A percentile compares a stretch with the other conserved stretches of the same genome.
Conservation (phyloP, 2,797 vertebrate genomes). For the Semotilus atromaculatus region DNA sequence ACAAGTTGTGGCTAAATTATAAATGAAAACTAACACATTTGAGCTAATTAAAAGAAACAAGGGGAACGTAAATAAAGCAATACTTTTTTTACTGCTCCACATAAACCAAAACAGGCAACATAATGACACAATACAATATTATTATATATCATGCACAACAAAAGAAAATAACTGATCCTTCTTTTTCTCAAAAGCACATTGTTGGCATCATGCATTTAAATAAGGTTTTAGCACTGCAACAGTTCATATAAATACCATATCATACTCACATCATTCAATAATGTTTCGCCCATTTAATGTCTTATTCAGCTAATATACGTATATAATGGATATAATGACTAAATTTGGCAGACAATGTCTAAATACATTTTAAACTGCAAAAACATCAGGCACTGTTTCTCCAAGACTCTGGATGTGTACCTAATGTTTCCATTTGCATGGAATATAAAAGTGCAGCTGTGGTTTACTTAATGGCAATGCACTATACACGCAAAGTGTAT, state of each 20-base stretch:
- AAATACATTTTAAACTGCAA: constrained; percentile 8
- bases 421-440: neutral
- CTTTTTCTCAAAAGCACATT: neutral
- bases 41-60: neutral
- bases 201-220: constrained; percentile 13
- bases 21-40: neutral
- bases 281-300: neutral
- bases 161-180: neutral
- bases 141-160: constrained; percentile 31
- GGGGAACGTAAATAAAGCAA: neutral
- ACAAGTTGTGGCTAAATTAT: neutral
- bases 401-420: neutral
- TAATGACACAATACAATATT: constrained; percentile 19
- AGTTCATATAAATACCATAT: constrained; percentile 11
- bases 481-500: neutral
- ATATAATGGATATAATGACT: neutral
- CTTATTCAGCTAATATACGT: neutral
- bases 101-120: neutral
- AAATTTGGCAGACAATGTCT: neutral
- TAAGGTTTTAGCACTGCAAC: neutral
- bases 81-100: constrained; percentile 24
- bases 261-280: neutral
- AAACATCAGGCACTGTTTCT: neutral
- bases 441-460: constrained; percentile 4
- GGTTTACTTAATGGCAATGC: neutral